Evolutionary conservation across 2,113 vertebrate species (phyloP).

Genomic region (Mirza zaza): DNA sequence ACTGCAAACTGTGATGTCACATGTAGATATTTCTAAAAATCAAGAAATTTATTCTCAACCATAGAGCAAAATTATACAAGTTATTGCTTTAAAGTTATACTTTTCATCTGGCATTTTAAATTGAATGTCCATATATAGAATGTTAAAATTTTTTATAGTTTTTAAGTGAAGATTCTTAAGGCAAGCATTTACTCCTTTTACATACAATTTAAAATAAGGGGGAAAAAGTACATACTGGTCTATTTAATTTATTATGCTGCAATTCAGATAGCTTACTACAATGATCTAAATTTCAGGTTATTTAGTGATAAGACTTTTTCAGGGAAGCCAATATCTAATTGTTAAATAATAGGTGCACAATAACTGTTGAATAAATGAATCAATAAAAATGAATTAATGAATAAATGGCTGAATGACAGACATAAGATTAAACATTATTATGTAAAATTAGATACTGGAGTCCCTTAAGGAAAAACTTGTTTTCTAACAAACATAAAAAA

Average conservation of each 20-base stretch:
- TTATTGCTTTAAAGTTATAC: not conserved
- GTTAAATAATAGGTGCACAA: not conserved
- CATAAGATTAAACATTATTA: not conserved
- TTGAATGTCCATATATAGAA: not conserved
- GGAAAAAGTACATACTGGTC: not conserved
- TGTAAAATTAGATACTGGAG: not conserved
- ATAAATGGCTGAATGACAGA: not conserved
- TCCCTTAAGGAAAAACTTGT: not conserved
- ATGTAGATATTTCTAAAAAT: not conserved
- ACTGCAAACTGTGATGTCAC: not conserved
- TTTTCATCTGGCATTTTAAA: not conserved
- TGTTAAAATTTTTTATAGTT: not conserved
- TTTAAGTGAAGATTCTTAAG: not conserved
- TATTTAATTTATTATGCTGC: not conserved
- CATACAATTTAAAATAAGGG: not conserved
- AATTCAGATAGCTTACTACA: not conserved
- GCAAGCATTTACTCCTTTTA: not conserved
- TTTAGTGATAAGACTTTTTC: not conserved
- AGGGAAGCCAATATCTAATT: not conserved
- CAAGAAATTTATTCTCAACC: not conserved
- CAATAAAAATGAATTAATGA: constrained; percentile 8
- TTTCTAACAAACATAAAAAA: not conserved
- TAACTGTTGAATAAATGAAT: not conserved
- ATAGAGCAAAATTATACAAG: not conserved
- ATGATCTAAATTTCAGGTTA: not conserved